Base-by-base conservation (phyloP, 2,888 invertebrate genomes). In the Bruchidius siliquastri region DNA sequence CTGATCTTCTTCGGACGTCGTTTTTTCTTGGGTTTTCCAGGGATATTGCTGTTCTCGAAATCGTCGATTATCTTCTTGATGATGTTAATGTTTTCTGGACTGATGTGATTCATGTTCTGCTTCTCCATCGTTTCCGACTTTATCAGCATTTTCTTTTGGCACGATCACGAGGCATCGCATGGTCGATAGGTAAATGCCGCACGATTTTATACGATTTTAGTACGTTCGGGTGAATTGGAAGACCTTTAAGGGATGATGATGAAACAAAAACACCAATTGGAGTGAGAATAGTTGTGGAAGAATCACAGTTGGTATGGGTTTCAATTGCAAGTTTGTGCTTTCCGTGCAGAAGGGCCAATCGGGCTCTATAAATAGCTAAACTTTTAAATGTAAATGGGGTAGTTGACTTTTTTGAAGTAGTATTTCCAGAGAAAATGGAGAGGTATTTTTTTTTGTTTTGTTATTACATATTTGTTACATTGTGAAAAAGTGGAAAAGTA, bases 1-100 rank as follows among this genome's bases (percentile, higher is more conserved):
- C 83, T 83, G 72, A 83, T 81, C 72, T 78, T 80, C 73, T 78
- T 80, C 22, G 76, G 73, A 26, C 75, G 73, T 0, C 74, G 74
- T 72, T 70, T 73, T 69, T 72, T 78, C 30, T 78, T 76, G 13
- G 30, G 70, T 74, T 76, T 79, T 10, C 76, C 71, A 10, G 68
- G 68, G 70, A 67, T 71, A 18, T 73, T 74, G 68, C 71, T 73
- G 70, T 75, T 79, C 74, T 85, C 85, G 76, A 85, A 85, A 75
- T 85, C 85, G 72, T 84, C 84, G 70, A 86, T 85, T 30, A 86
- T 83, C 73, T 82, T 83, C 76, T 84, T 84, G 74, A 86, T 85
- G 69, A 86, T 85, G 76, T 84, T 83, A 22, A 86, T 79, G 76
- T 86, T 85, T 74, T 85, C 85, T 21, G 77, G 76, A 18, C 76